Percentiles rank a stretch among this genome's conserved stretches.
Evolutionary conservation across 2,888 invertebrate genomes (phyloP).

Genomic region (Platycheirus albimanus): DNA sequence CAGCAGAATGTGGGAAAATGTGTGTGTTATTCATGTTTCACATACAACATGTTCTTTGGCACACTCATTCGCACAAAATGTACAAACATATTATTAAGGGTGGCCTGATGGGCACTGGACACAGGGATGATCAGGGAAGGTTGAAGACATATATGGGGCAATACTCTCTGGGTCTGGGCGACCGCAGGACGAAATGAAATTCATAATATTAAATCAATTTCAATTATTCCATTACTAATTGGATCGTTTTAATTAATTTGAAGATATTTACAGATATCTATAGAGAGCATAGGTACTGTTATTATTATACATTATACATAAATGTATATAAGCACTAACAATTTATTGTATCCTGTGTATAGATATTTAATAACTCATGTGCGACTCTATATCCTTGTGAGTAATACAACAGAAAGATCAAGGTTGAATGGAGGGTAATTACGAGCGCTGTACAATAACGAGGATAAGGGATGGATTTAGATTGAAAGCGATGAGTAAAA

Average conservation of each 20-base stretch:
- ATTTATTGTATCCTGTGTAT: neutral
- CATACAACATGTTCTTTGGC: constrained; percentile 57
- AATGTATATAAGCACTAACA: neutral
- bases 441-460: constrained; percentile 15
- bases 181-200: constrained; percentile 74
- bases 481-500: constrained; percentile 24
- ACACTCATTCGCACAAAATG: constrained; percentile 55
- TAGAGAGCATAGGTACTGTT: neutral
- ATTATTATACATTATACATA: too few species aligned
- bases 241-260: constrained; percentile 75
- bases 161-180: constrained; percentile 52
- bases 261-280: constrained; percentile 70
- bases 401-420: constrained; percentile 60
- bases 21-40: constrained; percentile 38
- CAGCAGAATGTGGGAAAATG: constrained; percentile 43
- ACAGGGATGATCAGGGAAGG: neutral
- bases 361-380: neutral
- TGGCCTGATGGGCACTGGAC: too few species aligned
- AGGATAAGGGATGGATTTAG: constrained; percentile 34
- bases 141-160: constrained; percentile 29
- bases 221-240: constrained; percentile 75
- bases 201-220: constrained; percentile 75
- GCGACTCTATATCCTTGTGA: constrained; percentile 9
- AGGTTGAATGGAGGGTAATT: constrained; percentile 63
- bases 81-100: too few species aligned